Conservation (phyloP, 2,113 vertebrate species). For the Aspidoscelis tigris region DNA sequence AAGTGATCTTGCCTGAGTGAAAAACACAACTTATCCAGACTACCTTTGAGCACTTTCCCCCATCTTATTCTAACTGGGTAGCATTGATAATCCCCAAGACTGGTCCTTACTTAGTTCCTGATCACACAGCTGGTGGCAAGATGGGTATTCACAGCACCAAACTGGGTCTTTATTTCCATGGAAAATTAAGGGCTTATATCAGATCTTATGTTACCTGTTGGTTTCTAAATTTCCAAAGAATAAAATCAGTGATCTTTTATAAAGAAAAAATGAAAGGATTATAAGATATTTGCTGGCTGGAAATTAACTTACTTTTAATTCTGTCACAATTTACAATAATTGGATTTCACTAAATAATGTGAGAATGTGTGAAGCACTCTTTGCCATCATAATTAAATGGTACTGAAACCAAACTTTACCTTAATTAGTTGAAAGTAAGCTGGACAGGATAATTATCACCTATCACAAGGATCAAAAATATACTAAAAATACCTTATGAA, state of each 20-base stretch:
- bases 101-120: too few species aligned
- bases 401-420: slow-evolving; percentile 37
- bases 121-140: too few species aligned
- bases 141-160: too few species aligned
- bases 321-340: slow-evolving; percentile 49
- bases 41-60: too few species aligned
- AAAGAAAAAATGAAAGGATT: slow-evolving; percentile 19
- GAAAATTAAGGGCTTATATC: too few species aligned
- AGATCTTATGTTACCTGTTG: background rate
- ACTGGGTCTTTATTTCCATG: too few species aligned
- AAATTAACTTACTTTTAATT: slow-evolving; percentile 43
- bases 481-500: slow-evolving; percentile 21
- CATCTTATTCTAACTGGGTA: too few species aligned
- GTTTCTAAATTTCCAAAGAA: slow-evolving; percentile 28
- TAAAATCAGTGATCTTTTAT: slow-evolving; percentile 34
- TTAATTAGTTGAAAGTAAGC: slow-evolving; percentile 47
- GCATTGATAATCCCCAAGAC: too few species aligned
- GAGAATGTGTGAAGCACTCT: slow-evolving; percentile 42
- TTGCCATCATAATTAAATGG: slow-evolving; percentile 48
- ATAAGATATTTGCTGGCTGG: slow-evolving; percentile 42
- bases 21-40: too few species aligned
- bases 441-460: slow-evolving; percentile 43
- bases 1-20: too few species aligned
- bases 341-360: slow-evolving; percentile 55
- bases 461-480: slow-evolving; percentile 25